Percentiles rank a stretch among this genome's conserved stretches.
Evolutionary conservation across 2,113 vertebrate genomes (phyloP).

Genomic region (Nanorana parkeri): DNA sequence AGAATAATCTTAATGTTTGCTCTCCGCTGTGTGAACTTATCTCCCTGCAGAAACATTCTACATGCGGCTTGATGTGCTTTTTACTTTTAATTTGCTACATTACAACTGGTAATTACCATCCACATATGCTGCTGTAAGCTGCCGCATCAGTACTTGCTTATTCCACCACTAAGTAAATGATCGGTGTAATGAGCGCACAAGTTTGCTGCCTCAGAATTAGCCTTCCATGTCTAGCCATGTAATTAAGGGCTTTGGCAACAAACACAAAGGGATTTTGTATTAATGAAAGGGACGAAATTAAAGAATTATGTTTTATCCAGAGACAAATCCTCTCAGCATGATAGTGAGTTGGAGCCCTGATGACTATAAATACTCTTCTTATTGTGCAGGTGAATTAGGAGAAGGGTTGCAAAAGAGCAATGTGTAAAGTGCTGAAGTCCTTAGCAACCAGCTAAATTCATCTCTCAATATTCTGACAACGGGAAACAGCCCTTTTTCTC

Average conservation of each 20-base stretch:
- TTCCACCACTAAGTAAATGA: conserved; percentile 26
- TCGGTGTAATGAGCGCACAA: conserved; percentile 3
- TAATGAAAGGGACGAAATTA: background rate
- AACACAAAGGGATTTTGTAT: background rate
- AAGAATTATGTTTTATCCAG: background rate
- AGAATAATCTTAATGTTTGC: background rate
- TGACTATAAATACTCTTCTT: too few species aligned
- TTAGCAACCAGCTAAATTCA: too few species aligned
- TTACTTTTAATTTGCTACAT: background rate
- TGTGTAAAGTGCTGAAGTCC: too few species aligned
- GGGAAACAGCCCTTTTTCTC: too few species aligned
- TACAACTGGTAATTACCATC: conserved; percentile 5
- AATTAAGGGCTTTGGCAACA: conserved; percentile 10
- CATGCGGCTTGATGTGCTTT: background rate
- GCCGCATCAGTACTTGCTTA: background rate
- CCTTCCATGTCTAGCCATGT: background rate
- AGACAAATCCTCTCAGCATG: background rate
- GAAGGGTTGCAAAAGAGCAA: too few species aligned
- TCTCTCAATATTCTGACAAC: too few species aligned
- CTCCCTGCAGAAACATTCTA: background rate
- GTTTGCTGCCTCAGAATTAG: background rate
- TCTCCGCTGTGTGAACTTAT: background rate
- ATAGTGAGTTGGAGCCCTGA: too few species aligned
- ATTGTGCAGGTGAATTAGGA: too few species aligned
- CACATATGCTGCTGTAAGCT: background rate